Base-by-base conservation (phyloP, 2,113 vertebrate species). In the Recurvirostra avosetta region DNA sequence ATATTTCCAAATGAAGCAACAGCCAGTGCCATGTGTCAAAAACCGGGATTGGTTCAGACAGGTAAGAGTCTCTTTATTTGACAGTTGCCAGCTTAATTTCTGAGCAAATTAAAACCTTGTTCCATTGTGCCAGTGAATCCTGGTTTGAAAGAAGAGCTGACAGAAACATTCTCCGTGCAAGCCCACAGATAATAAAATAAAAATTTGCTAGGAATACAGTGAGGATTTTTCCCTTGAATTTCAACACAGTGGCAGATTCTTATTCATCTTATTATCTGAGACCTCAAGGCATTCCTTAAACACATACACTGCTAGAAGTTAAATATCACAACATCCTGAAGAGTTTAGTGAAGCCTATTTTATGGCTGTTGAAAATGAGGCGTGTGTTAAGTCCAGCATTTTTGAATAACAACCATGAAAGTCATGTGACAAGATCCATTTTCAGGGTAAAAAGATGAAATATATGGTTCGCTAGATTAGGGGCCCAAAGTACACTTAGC, bases 1-100 rank as follows among this genome's bases (percentile, higher is more conserved):
- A 18, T 75, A 41, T 72, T 95, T 98, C 85, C 95, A 97, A 91
- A 89, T 45, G 63, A 87, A 94, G 88, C 87, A 98, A 75, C 21
- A 58, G 61, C 34, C n/a, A n/a, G 29, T 75, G 71, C 32, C 23
- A n/a, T 36, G n/a, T 82, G 85, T 97, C 75, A 94, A 92, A 92
- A 83, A 2, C 38, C 81, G 79, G 93, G 92, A 97, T 94, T 43
- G 70, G 97, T 98, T 97, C 88, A 95, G 96, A 89, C 98, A 98
- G 96, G 97, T 97, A 95, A 86, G 61, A 79, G 58, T 78, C 26
- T 88, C 67, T 93, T 96, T 79, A 66, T 95, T 81, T 94, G 91
- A 76, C 29, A 63, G 15, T 52, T 96, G 72, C 93, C 95, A 97
- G 83, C 9, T 86, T 92, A 65, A 72, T 16, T 95, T 94, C 81